These are phyloP conservation scores for Labeo calbasu DNA, from an alignment of 2,797 vertebrate genomes.

Conservation along the genomic window DNA sequence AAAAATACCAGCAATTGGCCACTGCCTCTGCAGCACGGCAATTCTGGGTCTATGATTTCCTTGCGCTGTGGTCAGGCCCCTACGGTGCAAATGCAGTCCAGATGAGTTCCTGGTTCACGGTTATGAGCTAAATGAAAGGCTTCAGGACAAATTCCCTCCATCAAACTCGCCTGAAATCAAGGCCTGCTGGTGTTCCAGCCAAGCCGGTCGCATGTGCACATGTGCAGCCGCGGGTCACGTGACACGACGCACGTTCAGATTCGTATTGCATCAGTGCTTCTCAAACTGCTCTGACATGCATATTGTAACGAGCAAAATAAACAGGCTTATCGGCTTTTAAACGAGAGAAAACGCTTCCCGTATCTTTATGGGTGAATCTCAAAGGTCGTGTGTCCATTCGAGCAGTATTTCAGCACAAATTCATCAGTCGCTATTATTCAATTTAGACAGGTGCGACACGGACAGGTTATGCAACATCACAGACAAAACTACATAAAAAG, in stretches of 20 bases:
- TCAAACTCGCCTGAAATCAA: slow-evolving; percentile 63
- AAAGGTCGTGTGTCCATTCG: slow-evolving; percentile 13
- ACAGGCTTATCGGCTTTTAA: slow-evolving; percentile 7
- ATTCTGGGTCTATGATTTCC: slow-evolving; percentile 77
- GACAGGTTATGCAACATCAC: background rate
- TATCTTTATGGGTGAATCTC: slow-evolving; percentile 6
- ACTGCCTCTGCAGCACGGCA: slow-evolving; percentile 75
- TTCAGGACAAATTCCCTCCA: slow-evolving; percentile 65
- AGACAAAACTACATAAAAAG: background rate
- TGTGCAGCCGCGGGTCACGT: slow-evolving; percentile 49
- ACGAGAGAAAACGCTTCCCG: background rate
- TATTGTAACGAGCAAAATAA: slow-evolving; percentile 2
- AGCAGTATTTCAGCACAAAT: slow-evolving; percentile 3
- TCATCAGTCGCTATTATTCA: background rate
- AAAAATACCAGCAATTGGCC: slow-evolving; percentile 80
- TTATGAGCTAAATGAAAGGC: slow-evolving; percentile 66
- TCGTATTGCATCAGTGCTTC: background rate
- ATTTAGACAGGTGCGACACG: background rate
- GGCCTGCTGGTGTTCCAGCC: slow-evolving; percentile 58
- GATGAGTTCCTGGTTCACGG: slow-evolving; percentile 73
- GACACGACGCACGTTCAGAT: background rate
- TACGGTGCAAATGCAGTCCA: slow-evolving; percentile 75
- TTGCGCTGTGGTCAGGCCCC: slow-evolving; percentile 71
- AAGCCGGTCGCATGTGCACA: slow-evolving; percentile 49
- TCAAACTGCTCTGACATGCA: background rate